Evolutionary conservation across 2,888 invertebrate species (phyloP), one percentile per base, ranked within the genome.

Genomic region (Ormyrus nitidulus): DNA sequence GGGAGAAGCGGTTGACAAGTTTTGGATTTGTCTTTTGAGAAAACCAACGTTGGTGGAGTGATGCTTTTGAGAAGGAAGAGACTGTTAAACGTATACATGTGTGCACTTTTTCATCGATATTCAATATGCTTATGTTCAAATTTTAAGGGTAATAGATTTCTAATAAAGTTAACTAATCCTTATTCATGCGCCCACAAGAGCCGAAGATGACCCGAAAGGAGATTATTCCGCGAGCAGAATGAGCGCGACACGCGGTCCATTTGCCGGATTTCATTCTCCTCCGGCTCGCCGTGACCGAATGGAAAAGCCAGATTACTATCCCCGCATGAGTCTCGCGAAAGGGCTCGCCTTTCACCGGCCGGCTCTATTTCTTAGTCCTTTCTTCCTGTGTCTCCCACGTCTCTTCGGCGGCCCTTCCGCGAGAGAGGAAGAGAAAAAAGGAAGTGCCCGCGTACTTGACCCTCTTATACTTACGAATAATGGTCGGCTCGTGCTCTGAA

Each of bases 381-480:
- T 68, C 19, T 53, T 62, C 34, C 34, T 34, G 34, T 46, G 8
- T 59, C 48, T n/a, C n/a, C 13, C 49, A 9, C 10, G 49, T 51
- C 49, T 34, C 59, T 68, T 49, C 34, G 19, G 53, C 61, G 51
- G 46, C 49, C n/a, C 59, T 75, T 49, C 34, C 48, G 62, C 61
- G 51, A 54, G 58, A n/a, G 34, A 71, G 49, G 56, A 48, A 59
- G 66, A n/a, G 59, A 54, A 54, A 70, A 19, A 72, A 61, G 69
- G 48, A 62, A 34, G 71, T 53, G 54, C 73, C n/a, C 69, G 51
- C 62, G 54, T 69, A 72, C 73, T 80, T 73, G 77, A 80, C 76
- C 80, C 77, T 73, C 72, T 80, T 72, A 72, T 56, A 62, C 68
- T 72, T 51, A 44, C 71, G 72, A 51, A 76, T 80, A 80, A 80